Evolutionary conservation across 1,140 invertebrate genomes (phyloP).

Genomic region (Calliopsis andreniformis): DNA sequence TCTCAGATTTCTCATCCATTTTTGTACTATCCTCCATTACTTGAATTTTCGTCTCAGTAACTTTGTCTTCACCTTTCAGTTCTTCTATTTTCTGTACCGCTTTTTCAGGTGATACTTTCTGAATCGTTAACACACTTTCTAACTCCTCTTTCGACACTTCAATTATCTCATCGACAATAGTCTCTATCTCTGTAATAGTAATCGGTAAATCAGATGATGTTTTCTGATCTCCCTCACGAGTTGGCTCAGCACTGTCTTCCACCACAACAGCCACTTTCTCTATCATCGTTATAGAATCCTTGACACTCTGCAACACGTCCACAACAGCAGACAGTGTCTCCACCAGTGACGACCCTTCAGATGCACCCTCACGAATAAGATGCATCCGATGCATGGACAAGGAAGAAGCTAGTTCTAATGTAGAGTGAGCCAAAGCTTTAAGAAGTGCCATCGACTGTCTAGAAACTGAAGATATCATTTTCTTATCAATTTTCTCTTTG

Average conservation of each 20-base stretch:
- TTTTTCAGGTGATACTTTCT: constrained; percentile 35
- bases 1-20: background rate
- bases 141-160: constrained; percentile 72
- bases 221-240: background rate
- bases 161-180: constrained; percentile 73
- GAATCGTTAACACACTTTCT: constrained; percentile 64
- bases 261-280: background rate
- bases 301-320: constrained; percentile 68
- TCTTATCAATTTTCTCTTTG: constrained; percentile 49
- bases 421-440: constrained; percentile 60
- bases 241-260: background rate
- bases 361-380: constrained; percentile 57
- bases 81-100: constrained; percentile 1
- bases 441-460: constrained; percentile 52
- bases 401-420: constrained; percentile 60
- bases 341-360: constrained; percentile 69
- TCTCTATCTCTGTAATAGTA: constrained; percentile 47
- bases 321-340: constrained; percentile 73
- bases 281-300: constrained; percentile 51
- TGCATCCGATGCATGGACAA: constrained; percentile 57
- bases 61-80: background rate
- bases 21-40: background rate
- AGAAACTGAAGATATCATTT: constrained; percentile 5
- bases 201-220: background rate
- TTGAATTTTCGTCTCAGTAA: background rate